A percentile compares a stretch with the other conserved stretches of the same genome.
Evolutionary conservation across 1,140 invertebrate species (phyloP).

Genomic region (Drosophila ananassae): DNA sequence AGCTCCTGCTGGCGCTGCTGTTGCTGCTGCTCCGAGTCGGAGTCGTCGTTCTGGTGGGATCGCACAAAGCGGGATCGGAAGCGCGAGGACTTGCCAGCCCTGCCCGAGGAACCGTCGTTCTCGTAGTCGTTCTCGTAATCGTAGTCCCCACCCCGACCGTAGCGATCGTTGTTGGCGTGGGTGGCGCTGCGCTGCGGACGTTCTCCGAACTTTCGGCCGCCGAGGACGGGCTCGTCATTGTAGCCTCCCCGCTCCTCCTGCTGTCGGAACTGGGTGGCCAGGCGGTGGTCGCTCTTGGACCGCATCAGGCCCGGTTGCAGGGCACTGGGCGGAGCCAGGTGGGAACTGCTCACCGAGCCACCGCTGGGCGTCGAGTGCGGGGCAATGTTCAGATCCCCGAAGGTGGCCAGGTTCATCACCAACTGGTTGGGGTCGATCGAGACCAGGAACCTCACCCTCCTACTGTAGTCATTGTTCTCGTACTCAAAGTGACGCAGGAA

Average conservation of each 20-base stretch:
- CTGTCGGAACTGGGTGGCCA: constrained; percentile 94
- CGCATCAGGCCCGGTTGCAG: constrained; percentile 91
- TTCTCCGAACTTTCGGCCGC: constrained; percentile 90
- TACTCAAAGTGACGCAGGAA: constrained; percentile 97
- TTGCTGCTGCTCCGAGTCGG: constrained; percentile 87
- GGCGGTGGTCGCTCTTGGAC: constrained; percentile 96
- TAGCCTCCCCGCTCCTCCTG: constrained; percentile 89
- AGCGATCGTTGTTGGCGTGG: constrained; percentile 80
- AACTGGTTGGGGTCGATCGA: constrained; percentile 95
- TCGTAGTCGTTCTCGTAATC: constrained; percentile 89
- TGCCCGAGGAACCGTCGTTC: constrained; percentile 83
- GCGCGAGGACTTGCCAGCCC: constrained; percentile 85
- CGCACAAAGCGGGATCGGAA: constrained; percentile 90
- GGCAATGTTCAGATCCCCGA: constrained; percentile 93
- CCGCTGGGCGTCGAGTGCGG: constrained; percentile 85
- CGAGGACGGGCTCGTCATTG: constrained; percentile 87
- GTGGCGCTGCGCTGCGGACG: constrained; percentile 85
- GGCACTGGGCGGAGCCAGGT: constrained; percentile 86
- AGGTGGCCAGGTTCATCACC: constrained; percentile 92
- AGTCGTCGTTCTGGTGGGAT: constrained; percentile 88
- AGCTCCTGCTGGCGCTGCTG: constrained; percentile 86
- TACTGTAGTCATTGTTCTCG: constrained; percentile 94
- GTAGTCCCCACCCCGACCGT: constrained; percentile 86
- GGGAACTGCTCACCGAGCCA: constrained; percentile 83
- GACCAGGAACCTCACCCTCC: constrained; percentile 93